phyloP scores from a whole-genome alignment of 2,888 invertebrate genomes.

The Anagyrus pseudococci region DNA sequence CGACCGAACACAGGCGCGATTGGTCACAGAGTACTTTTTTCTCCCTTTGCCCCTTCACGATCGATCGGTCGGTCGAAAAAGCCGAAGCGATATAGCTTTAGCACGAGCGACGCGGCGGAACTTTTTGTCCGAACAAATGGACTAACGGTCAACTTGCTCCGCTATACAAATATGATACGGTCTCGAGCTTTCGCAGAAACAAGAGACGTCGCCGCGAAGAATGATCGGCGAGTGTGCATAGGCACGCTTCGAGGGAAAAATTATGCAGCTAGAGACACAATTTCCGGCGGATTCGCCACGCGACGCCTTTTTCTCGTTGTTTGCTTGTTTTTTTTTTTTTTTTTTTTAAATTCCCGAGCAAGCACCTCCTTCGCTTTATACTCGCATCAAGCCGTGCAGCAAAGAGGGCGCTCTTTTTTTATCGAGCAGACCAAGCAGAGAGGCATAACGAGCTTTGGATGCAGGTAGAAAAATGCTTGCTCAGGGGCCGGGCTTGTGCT shows the following conservation, averaged over 20 bases:
- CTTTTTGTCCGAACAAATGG: neutral
- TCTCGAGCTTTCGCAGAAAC: too few relatives aligned
- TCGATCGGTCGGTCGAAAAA: neutral
- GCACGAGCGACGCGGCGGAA: neutral
- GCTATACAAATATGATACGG: conserved; percentile 30
- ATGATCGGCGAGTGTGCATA: neutral
- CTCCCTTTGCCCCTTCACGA: too few relatives aligned
- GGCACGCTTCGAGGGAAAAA: neutral
- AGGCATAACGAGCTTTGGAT: too few relatives aligned
- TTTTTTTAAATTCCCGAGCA: too few relatives aligned
- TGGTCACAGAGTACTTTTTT: too few relatives aligned
- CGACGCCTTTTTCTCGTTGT: conserved; percentile 37
- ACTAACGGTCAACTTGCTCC: conserved; percentile 17
- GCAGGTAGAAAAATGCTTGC: too few relatives aligned
- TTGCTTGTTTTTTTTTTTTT: neutral
- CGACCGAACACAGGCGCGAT: too few relatives aligned
- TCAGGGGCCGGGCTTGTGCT: too few relatives aligned
- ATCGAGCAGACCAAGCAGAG: neutral
- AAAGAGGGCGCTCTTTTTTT: too few relatives aligned
- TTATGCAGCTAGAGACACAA: conserved; percentile 48
- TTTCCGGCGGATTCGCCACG: conserved; percentile 57
- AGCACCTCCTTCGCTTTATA: too few relatives aligned
- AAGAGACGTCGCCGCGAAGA: neutral
- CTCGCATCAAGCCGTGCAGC: too few relatives aligned
- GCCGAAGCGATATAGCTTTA: neutral